A percentile compares a stretch with the other conserved stretches of the same genome.
Evolutionary conservation across 2,797 vertebrate species (phyloP).

Genomic region (Onychomys leucogaster): DNA sequence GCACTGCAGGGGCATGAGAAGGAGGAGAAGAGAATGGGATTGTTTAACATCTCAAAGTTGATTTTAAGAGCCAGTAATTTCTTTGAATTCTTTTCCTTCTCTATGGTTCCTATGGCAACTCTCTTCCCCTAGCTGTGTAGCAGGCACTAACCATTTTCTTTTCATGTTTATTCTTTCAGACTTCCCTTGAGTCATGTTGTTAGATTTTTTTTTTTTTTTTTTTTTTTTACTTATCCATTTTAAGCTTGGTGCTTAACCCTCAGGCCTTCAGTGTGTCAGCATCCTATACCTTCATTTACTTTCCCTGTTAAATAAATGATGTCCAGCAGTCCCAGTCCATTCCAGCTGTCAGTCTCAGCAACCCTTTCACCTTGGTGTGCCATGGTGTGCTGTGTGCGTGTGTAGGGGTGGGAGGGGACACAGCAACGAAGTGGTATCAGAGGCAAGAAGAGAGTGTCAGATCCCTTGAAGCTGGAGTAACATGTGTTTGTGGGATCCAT

Average conservation of each 20-base stretch:
- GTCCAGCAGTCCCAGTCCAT: not conserved
- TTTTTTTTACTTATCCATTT: conserved; percentile 34
- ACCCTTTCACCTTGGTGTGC: not conserved
- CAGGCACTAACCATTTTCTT: not conserved
- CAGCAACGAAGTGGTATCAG: no score
- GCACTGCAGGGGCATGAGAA: not conserved
- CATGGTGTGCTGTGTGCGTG: not conserved
- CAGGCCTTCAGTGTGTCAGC: conserved; percentile 23
- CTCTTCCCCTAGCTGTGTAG: not conserved
- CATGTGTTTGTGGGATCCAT: not conserved
- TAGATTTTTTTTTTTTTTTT: no score
- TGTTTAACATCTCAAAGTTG: conserved; percentile 20
- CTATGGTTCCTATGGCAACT: not conserved
- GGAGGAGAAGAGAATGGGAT: not conserved
- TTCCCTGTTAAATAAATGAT: conserved; percentile 44
- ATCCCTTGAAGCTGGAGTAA: not conserved
- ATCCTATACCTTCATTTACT: conserved; percentile 1
- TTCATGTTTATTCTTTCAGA: conserved; percentile 32
- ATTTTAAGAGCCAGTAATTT: conserved; percentile 48
- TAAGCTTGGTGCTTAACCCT: not conserved
- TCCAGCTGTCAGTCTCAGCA: not conserved
- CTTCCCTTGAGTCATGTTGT: not conserved
- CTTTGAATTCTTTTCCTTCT: conserved; percentile 31
- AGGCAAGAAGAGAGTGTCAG: not conserved
- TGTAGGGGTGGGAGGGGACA: no score